Evolutionary conservation across 2,888 invertebrate genomes (phyloP).

Genomic region (Athalia cordata): DNA sequence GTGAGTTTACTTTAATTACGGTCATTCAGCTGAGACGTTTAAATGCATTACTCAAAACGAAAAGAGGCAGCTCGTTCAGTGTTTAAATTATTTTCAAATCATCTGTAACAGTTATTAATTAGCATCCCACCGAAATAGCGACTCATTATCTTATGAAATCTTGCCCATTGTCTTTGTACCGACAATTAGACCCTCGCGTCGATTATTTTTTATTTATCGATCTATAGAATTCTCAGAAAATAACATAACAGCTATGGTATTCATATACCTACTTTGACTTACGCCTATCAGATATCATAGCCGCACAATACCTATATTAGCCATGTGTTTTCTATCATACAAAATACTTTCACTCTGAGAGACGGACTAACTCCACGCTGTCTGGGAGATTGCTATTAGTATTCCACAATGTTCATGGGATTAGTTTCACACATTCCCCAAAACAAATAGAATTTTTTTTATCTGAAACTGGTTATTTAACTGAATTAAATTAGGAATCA

Average conservation of each 20-base stretch:
- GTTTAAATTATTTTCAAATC: background rate
- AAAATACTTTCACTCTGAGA: constrained; percentile 35
- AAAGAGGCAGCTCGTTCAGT: background rate
- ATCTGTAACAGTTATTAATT: too few relatives aligned
- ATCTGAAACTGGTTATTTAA: constrained; percentile 5
- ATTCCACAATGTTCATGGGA: background rate
- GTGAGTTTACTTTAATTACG: background rate
- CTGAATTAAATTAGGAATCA: background rate
- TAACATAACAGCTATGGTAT: background rate
- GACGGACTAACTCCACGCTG: background rate
- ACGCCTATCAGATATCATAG: background rate
- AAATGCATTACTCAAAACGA: constrained; percentile 8
- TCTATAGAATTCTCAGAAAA: background rate
- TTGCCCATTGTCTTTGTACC: too few relatives aligned
- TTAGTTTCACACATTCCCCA: background rate
- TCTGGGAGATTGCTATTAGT: background rate
- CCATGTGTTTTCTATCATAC: constrained; percentile 38
- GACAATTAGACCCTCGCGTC: too few relatives aligned
- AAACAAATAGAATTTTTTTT: background rate
- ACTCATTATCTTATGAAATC: too few relatives aligned
- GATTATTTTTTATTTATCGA: background rate
- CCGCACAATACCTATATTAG: background rate
- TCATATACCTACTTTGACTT: background rate
- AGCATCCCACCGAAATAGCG: too few relatives aligned
- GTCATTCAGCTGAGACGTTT: background rate